Conservation (phyloP, 2,113 vertebrate species). For the Tragulus kanchil region DNA sequence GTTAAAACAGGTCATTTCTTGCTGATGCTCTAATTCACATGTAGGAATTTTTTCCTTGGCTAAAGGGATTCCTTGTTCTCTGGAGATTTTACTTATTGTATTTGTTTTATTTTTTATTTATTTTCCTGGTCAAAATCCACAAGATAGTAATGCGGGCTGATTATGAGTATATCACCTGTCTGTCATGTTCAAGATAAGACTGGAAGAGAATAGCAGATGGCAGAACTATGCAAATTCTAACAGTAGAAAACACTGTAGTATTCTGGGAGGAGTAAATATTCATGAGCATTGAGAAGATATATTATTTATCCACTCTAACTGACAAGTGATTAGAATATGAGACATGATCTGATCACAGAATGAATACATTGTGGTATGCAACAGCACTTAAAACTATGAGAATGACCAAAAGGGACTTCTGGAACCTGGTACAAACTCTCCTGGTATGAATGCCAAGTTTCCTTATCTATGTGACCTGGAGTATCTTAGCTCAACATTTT, state of each 20-base stretch:
- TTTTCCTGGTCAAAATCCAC: constrained; percentile 68
- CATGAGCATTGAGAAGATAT: not conserved
- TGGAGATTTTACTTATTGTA: constrained; percentile 14
- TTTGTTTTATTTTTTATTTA: constrained; percentile 56
- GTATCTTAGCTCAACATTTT: not conserved
- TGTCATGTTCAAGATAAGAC: constrained; percentile 76
- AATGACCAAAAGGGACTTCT: not conserved
- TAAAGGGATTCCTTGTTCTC: not conserved
- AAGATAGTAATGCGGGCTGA: constrained; percentile 40
- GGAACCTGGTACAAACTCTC: not conserved
- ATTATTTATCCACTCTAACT: not conserved
- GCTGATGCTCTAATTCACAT: not conserved
- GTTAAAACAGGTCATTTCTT: not conserved
- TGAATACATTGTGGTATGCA: not conserved
- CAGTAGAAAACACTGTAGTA: not conserved
- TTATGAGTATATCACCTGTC: constrained; percentile 67
- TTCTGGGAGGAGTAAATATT: not conserved
- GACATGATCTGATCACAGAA: not conserved
- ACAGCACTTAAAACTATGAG: not conserved
- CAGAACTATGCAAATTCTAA: not conserved
- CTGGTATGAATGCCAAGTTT: not conserved
- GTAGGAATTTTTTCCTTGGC: not conserved
- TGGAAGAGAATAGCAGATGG: constrained; percentile 64
- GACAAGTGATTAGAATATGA: not conserved
- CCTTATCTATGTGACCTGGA: not conserved